phyloP scores from a whole-genome alignment of 2,113 vertebrate genomes.

The Panthera leo region DNA sequence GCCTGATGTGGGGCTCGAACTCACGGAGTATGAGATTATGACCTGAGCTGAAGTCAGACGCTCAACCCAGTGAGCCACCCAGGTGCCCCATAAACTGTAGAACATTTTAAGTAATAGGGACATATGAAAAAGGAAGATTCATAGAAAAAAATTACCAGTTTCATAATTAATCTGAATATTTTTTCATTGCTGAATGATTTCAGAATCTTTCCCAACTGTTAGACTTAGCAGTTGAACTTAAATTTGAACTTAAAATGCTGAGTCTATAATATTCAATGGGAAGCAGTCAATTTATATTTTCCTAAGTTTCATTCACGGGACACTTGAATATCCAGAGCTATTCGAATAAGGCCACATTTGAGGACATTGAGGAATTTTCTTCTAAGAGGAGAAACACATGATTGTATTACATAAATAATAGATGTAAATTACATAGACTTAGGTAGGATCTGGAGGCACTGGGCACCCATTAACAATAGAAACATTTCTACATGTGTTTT shows the following conservation, averaged over 20 bases:
- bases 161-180: not conserved
- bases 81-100: not conserved
- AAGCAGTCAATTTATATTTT: not conserved
- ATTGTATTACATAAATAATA: constrained; percentile 11
- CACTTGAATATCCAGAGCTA: not conserved
- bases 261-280: not conserved
- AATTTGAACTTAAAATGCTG: not conserved
- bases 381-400: not conserved
- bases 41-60: too few species aligned
- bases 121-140: not conserved
- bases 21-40: too few species aligned
- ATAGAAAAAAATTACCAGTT: not conserved
- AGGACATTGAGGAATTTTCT: not conserved
- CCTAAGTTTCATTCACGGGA: not conserved
- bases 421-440: not conserved
- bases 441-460: not conserved
- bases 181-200: constrained; percentile 12
- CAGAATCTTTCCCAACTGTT: not conserved
- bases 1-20: too few species aligned
- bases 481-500: not conserved
- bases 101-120: not conserved
- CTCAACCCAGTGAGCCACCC: too few species aligned
- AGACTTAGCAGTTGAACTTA: too few species aligned
- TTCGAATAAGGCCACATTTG: not conserved
- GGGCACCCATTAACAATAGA: not conserved